Evolutionary conservation across 2,888 invertebrate species (phyloP), one percentile per base, ranked within the genome.

Genomic region (Eledona agricola): DNA sequence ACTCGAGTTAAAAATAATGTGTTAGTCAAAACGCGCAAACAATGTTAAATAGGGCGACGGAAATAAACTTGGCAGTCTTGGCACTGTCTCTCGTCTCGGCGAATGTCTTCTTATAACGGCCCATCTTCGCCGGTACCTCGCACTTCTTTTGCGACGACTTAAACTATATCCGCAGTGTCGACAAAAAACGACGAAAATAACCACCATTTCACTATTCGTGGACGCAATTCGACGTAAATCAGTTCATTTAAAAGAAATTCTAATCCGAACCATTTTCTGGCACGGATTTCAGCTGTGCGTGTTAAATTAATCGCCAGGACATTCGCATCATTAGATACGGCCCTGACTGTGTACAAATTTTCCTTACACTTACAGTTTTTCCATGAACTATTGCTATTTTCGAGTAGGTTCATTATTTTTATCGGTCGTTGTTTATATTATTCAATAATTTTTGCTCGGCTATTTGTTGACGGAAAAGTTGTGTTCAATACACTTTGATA

Each of bases 41-140:
- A 69, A 70, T 71, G 70, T 67, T 69, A 69, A 72, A 71, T 69
- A 67, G 70, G 69, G 60, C 70, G 69, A 71, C 71, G 45, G 63
- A 72, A 73, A 73, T 73, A 73, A 69, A 73, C 68, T 72, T 72
- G 72, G 71, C 72, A 73, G 70, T 72, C 69, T 72, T 72, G 72
- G 71, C 73, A 67, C 57, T 62, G 63, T 62, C 64, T 63, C 55
- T 40, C 54, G 37, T 46, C 37, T 40, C 45, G 43, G 45, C 51
- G 29, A 55, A 55, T 55, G 51, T 51, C 51, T 28, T 45, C 42
- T 37, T 34, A 45, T 34, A 54, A 50, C 22, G 37, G 37, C 32
- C 11, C 29, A n/a, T n/a, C n/a, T n/a, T n/a, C n/a, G n/a, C n/a
- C n/a, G n/a, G n/a, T n/a, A n/a, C n/a, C n/a, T n/a, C n/a, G n/a